Base-by-base conservation (phyloP, 2,113 vertebrate genomes). In the Verasper variegatus region DNA sequence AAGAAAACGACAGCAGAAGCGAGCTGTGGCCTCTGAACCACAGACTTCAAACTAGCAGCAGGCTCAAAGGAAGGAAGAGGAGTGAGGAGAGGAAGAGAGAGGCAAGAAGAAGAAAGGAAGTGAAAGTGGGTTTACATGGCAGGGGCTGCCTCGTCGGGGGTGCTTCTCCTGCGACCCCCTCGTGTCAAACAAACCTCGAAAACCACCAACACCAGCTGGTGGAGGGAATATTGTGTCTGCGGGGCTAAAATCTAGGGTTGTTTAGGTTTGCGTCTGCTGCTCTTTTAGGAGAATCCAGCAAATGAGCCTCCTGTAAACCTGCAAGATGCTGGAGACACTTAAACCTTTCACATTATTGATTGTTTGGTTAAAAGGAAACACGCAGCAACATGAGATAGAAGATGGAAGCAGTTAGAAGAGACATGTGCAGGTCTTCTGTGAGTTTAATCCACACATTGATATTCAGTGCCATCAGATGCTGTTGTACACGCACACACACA, bases 381-480 rank as follows among this genome's bases (percentile, higher is more conserved):
- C 31, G 31, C 31, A 31, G 31, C 31, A 31, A 31, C 18, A 18
- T 4, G 9, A 45, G 65, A 63, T 6, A 45, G 40, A 49, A 65
- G 51, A 78, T 47, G 18, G 8, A 35, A 24, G 47, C 37, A 56
- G 45, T 51, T 58, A 20, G n/a, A 77, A 55, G 2, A 74, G 66
- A 85, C 51, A 54, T 60, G 49, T 56, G 54, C 45, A 60, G 37
- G 57, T 24, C 68, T 68, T 47, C 49, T 85, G 47, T n/a, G 5
- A 71, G 74, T 81, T 84, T 66, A 82, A 82, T 72, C 52, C 56
- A 23, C 70, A 68, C 81, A 86, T 89, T 89, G 67, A 78, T 89
- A 90, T 91, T 91, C 86, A 78, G 56, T 62, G 81, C 54, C 26
- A 71, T 80, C 75, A 80, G 76, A 84, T 79, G 61, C 66, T 80